Conservation (phyloP, 2,113 vertebrate species). For the Pandion haliaetus region DNA sequence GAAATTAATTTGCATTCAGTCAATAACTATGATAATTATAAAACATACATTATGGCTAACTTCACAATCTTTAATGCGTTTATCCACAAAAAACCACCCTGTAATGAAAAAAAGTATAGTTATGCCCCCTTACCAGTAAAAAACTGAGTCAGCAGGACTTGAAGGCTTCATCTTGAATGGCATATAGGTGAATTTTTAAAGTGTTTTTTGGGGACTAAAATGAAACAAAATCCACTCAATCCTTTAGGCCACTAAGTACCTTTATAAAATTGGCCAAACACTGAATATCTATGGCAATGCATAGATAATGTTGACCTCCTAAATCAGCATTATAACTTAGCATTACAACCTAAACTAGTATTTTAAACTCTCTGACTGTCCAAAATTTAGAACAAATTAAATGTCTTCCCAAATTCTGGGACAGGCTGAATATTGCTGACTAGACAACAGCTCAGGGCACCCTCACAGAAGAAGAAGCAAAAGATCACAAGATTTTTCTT, state of each 20-base stretch:
- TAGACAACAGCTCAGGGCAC: background rate
- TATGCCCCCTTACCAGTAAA: background rate
- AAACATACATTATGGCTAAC: background rate
- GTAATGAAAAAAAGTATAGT: background rate
- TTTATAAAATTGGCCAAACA: background rate
- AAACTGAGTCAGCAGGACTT: background rate
- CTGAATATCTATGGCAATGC: background rate
- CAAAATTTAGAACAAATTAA: background rate
- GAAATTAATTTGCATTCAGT: background rate
- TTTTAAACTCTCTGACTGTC: background rate
- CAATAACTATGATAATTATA: background rate
- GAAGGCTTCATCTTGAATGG: background rate
- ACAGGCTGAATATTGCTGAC: background rate
- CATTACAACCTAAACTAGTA: background rate
- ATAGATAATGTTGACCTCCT: background rate
- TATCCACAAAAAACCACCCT: background rate
- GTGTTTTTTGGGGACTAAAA: background rate
- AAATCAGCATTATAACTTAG: background rate
- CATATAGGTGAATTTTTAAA: background rate
- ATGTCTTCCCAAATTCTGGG: background rate
- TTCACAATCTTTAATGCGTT: background rate
- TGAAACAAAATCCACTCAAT: background rate
- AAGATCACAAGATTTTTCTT: background rate
- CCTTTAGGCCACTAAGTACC: background rate
- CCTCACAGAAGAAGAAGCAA: background rate